A percentile compares a stretch with the other conserved stretches of the same genome.
Conservation (phyloP, 2,113 vertebrate genomes). For the Castor canadensis region DNA sequence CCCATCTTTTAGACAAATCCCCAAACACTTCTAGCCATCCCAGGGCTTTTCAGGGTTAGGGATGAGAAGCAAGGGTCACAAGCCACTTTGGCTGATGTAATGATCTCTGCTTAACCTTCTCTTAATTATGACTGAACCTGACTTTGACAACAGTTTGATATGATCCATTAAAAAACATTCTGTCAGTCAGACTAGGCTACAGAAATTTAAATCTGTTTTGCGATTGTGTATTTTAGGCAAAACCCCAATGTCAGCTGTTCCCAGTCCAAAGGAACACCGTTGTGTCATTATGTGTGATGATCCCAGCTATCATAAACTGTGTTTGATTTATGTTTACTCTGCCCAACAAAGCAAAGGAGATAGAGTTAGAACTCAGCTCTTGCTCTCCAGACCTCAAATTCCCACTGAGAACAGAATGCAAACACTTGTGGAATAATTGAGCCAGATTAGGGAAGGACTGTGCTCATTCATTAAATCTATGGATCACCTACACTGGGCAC, state of each 20-base stretch:
- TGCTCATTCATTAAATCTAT: background rate
- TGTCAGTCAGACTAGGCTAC: background rate
- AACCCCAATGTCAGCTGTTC: background rate
- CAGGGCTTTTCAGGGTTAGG: background rate
- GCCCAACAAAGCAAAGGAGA: background rate
- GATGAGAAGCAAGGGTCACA: background rate
- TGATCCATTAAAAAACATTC: conserved; percentile 20
- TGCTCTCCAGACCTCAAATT: background rate
- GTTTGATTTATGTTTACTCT: background rate
- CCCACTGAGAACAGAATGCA: background rate
- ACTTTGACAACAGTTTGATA: background rate
- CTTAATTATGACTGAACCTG: background rate
- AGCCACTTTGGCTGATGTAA: background rate
- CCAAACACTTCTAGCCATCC: background rate
- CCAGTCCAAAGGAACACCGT: background rate
- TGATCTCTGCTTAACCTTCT: background rate
- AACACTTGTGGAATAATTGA: background rate
- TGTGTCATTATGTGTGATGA: background rate
- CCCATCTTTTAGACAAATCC: background rate
- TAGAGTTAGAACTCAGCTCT: background rate
- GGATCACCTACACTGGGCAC: background rate
- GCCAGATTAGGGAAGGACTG: background rate
- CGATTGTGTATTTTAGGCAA: background rate
- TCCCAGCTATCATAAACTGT: background rate
- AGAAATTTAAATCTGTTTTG: background rate